Conservation (phyloP, 2,113 vertebrate genomes). For the Percina caprodes region DNA sequence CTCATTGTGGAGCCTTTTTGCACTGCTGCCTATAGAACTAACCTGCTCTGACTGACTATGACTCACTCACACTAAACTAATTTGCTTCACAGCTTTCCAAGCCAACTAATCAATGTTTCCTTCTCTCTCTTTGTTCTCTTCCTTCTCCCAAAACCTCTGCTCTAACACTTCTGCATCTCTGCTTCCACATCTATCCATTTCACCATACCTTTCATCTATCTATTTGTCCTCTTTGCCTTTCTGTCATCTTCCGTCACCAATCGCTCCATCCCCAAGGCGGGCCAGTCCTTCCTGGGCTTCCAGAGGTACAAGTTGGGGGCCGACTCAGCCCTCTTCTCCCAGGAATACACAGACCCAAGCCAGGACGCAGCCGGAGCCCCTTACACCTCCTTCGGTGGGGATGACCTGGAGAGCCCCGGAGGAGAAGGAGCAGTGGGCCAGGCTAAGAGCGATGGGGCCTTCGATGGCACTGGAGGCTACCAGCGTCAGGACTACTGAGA, state of each 20-base stretch:
- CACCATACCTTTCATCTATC: conserved; percentile 10
- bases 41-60: conserved; percentile 42
- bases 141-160: conserved; percentile 8
- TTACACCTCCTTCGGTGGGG: conserved; percentile 90
- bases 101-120: conserved; percentile 64
- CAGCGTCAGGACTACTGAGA: conserved; percentile 94
- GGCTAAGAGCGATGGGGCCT: conserved; percentile 81
- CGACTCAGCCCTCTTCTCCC: conserved; percentile 97
- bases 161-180: conserved; percentile 53
- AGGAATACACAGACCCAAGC: conserved; percentile 97
- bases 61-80: conserved; percentile 37
- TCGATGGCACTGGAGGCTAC: conserved; percentile 89
- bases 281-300: conserved; percentile 93
- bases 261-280: conserved; percentile 83
- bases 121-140: conserved; percentile 37
- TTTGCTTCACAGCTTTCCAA: conserved; percentile 48
- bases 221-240: not conserved
- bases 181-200: conserved; percentile 3
- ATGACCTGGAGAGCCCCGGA: conserved; percentile 85
- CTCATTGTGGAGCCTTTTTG: conserved; percentile 22
- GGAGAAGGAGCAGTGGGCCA: conserved; percentile 78
- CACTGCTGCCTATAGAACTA: conserved; percentile 25
- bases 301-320: conserved; percentile 94
- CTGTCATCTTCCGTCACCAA: not conserved
- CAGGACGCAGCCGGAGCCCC: conserved; percentile 89